Evolutionary conservation across 1,140 invertebrate genomes (phyloP), one percentile per base, ranked within the genome.

Genomic region (Propsilocerus akamusi): DNA sequence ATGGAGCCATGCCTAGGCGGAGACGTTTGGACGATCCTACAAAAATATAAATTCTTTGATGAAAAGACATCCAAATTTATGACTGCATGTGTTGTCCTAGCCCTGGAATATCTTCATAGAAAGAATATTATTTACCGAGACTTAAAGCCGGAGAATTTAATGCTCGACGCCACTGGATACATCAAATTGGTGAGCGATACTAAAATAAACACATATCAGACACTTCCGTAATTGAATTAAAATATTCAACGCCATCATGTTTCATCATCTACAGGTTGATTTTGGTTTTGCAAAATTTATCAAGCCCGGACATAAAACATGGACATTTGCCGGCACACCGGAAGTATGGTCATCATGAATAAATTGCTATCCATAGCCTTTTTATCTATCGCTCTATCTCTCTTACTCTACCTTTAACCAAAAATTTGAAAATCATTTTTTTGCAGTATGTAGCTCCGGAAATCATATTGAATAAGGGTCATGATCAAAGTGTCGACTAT

Each of bases 231-330:
- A 25, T 26, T 32, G 14, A 46, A 49, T 49, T 22, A 28, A 20
- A 14, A 17, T 8, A 32, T n/a, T 49, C n/a, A 26, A 2, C 23
- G 8, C 37, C 30, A 22, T 30, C 22, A 28, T n/a, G n/a, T n/a
- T n/a, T n/a, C n/a, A n/a, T 24, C 26, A n/a, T 41, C 17, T 32
- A 37, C 63, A 89, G 84, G 90, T 95, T 23, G 95, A 97, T 68
- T 97, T 97, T 70, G 94, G 94, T n/a, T 97, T 97, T 64, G 91
- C 93, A 7, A 97, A 97, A 68, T 76, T 81, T 54, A 72, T 97
- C 34, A 73, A 77, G 3, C 63, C 70, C 2, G 74, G 81, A 52
- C 72, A 77, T 34, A 94, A 94, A 67, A 96, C 95, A 0, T 97
- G 89, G 80, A 98, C 95, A 2, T 98, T 99, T 70, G 96, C 94